These are phyloP conservation scores for Bombus terrestris DNA, from an alignment of 1,140 invertebrate genomes.

Conservation along the genomic window DNA sequence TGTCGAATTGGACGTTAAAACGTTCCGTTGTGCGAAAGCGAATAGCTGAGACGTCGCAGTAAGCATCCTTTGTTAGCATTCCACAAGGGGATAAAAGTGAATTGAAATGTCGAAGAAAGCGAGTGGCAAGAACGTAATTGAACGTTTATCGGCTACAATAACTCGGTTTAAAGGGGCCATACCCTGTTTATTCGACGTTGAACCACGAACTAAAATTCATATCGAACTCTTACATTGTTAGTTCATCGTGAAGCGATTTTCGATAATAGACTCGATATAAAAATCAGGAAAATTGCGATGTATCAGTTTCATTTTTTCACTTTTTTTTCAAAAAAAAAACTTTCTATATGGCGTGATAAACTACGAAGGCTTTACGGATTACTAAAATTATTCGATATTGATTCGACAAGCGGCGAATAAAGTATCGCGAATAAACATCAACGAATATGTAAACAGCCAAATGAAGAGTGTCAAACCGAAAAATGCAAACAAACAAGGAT, in stretches of 20 bases:
- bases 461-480: neutral
- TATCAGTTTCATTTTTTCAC: no score
- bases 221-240: neutral
- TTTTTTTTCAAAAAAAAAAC: no score
- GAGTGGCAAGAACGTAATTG: neutral
- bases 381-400: neutral
- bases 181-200: neutral
- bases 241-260: no score
- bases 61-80: conserved; percentile 9
- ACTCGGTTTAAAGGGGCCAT: neutral
- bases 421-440: neutral
- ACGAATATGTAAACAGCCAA: neutral
- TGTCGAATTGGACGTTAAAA: neutral
- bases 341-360: no score
- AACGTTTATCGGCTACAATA: neutral
- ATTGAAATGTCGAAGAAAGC: conserved; percentile 5
- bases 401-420: neutral
- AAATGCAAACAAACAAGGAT: neutral
- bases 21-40: neutral
- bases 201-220: neutral
- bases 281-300: no score
- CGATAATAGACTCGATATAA: no score
- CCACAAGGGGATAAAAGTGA: conserved; percentile 14
- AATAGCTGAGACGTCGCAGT: neutral
- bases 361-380: neutral